These are phyloP conservation scores for Neoarius graeffei DNA, from an alignment of 2,113 vertebrate species.

Conservation along the genomic window DNA sequence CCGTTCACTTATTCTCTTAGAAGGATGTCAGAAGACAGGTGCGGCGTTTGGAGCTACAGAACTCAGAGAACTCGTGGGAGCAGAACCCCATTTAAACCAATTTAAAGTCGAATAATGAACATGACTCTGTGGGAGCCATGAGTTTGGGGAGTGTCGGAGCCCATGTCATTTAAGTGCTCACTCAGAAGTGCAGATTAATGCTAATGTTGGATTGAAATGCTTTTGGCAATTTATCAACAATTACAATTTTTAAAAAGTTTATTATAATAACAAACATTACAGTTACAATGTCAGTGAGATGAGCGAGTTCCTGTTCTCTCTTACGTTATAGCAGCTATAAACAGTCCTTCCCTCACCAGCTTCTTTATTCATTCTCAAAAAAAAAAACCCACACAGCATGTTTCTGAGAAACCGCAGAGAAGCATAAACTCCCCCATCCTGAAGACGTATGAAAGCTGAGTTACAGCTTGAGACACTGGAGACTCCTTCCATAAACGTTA, in stretches of 20 bases:
- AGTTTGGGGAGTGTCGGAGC: conserved; percentile 66
- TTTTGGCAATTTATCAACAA: background rate
- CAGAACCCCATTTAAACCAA: conserved; percentile 65
- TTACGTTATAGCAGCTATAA: background rate
- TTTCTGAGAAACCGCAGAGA: background rate
- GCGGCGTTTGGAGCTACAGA: conserved; percentile 71
- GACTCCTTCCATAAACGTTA: background rate
- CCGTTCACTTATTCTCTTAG: conserved; percentile 73
- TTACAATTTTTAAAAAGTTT: background rate
- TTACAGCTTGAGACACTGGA: background rate
- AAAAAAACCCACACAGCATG: background rate
- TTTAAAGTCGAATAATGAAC: conserved; percentile 78
- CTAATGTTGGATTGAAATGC: background rate
- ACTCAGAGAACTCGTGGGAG: conserved; percentile 55
- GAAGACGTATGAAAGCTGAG: background rate
- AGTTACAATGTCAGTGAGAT: background rate
- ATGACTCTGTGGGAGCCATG: conserved; percentile 66
- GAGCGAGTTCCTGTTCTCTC: background rate
- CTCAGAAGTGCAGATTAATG: conserved; percentile 26
- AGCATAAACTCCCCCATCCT: background rate
- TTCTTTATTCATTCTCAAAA: background rate
- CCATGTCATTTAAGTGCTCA: conserved; percentile 65
- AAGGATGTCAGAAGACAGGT: conserved; percentile 75
- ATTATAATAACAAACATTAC: background rate
- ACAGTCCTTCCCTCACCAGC: background rate